Evolutionary conservation across 2,113 vertebrate species (phyloP), one percentile per base, ranked within the genome.

Genomic region (Brienomyrus longianalis): DNA sequence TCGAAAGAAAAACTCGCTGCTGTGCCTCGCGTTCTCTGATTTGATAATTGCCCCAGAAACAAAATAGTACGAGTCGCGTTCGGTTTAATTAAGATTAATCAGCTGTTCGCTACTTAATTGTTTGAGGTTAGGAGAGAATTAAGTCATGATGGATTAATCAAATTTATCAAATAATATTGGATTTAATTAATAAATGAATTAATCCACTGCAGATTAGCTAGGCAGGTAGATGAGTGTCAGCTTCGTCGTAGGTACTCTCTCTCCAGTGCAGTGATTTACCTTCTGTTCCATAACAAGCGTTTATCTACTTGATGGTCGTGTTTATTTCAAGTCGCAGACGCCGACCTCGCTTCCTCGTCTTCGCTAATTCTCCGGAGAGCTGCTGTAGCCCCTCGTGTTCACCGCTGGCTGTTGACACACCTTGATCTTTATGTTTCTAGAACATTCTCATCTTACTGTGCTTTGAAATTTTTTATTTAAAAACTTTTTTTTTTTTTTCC

Each of bases 151-250:
- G 15, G 27, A 87, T 87, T 87, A 54, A 87, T 54, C 51, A 54
- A 35, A 87, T 87, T 87, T 54, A 87, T 87, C 85, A 48, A 87
- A 87, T 87, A 87, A 87, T 54, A 87, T 27, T 51, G 45, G 51
- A 87, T 56, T 52, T 35, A 87, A 87, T 87, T 87, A 87, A 54
- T 87, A 17, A 52, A 87, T 50, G n/a, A 56, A 87, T 87, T 27
- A 27, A 56, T 87, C 17, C 51, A 54, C 10, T 54, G 10, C 50
- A 35, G 23, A 39, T 31, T 31, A 13, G 85, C 2, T 8, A 51
- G 85, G 27, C 85, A 84, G 74, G 74, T 80, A 43, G 31, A 19
- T 35, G 70, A 0, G 13, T 19, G 35, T 2, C 27, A 43, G 15
- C 6, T 43, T 43, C 15, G 74, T 1, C 7, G 74, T 77, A 3